Percentiles rank a stretch among this genome's conserved stretches.
phyloP scores from a whole-genome alignment of 2,113 vertebrate species.

The Clarias macrocephalus region DNA sequence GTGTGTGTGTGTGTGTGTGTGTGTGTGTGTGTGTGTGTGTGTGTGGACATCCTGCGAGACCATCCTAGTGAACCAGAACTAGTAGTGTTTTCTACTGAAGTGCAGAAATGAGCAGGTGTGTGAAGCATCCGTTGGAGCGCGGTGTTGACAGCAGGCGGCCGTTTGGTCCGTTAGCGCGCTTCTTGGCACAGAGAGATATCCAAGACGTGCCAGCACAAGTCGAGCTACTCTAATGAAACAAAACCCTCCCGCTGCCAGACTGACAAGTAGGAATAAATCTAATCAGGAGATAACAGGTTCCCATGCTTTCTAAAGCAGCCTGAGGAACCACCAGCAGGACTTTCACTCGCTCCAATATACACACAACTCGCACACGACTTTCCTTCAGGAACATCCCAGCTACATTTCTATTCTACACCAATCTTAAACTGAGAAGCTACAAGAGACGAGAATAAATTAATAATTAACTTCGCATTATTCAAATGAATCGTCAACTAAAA shows the following conservation, averaged over 20 bases:
- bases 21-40: not conserved
- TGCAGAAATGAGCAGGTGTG: conserved; percentile 23
- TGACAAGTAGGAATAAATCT: conserved; percentile 38
- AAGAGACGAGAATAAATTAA: not conserved
- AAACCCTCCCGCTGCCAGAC: conserved; percentile 8
- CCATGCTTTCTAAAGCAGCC: conserved; percentile 30
- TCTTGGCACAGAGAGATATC: conserved; percentile 27
- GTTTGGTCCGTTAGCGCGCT: not conserved
- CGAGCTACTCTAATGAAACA: conserved; percentile 5
- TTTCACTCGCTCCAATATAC: not conserved
- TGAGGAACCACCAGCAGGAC: conserved; percentile 24
- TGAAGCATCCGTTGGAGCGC: conserved; percentile 12
- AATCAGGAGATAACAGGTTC: conserved; percentile 42
- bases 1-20: not conserved
- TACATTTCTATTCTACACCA: not conserved
- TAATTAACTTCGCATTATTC: not conserved
- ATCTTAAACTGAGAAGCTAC: not conserved
- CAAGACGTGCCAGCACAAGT: conserved; percentile 41
- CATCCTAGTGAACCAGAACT: not conserved
- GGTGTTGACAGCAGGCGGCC: conserved; percentile 14
- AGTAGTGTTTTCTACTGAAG: not conserved
- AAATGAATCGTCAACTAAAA: no score
- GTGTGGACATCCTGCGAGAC: not conserved
- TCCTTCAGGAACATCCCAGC: not conserved
- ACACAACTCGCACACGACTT: not conserved